These are phyloP conservation scores for Bufotes viridis DNA, from an alignment of 2,797 vertebrate species.

Conservation along the genomic window DNA sequence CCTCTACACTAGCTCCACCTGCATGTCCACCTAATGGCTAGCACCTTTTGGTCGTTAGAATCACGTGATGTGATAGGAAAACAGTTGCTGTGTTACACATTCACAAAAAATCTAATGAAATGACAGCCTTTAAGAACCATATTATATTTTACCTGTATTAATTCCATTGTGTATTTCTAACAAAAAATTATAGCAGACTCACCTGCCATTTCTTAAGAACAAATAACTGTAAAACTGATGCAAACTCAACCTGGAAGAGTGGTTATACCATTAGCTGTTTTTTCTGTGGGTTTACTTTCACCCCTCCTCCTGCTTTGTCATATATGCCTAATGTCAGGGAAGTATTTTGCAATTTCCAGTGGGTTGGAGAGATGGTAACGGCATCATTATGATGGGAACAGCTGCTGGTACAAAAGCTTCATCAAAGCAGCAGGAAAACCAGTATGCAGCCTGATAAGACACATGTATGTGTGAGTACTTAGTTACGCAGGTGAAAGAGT, in stretches of 20 bases:
- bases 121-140: not conserved
- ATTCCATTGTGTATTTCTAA: too few relatives aligned
- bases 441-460: slow-evolving; percentile 3
- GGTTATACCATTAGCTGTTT: not conserved
- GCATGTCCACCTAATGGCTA: too few relatives aligned
- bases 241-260: not conserved
- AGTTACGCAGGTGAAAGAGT: not conserved
- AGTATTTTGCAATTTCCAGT: slow-evolving; percentile 63
- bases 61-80: too few relatives aligned
- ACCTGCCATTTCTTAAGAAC: not conserved
- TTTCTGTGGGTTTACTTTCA: not conserved
- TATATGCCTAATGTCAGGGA: slow-evolving; percentile 55
- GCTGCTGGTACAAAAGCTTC: slow-evolving; percentile 21
- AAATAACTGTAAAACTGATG: not conserved
- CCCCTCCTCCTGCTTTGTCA: slow-evolving; percentile 57
- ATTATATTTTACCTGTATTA: not conserved
- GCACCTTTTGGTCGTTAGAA: too few relatives aligned
- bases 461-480: not conserved
- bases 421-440: slow-evolving; percentile 7
- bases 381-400: slow-evolving; percentile 52
- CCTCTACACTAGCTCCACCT: too few relatives aligned
- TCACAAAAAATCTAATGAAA: not conserved
- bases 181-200: not conserved
- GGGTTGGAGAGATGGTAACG: slow-evolving; percentile 59
- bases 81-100: not conserved